phyloP scores from a whole-genome alignment of 2,113 vertebrate genomes.

The Hucho hucho region DNA sequence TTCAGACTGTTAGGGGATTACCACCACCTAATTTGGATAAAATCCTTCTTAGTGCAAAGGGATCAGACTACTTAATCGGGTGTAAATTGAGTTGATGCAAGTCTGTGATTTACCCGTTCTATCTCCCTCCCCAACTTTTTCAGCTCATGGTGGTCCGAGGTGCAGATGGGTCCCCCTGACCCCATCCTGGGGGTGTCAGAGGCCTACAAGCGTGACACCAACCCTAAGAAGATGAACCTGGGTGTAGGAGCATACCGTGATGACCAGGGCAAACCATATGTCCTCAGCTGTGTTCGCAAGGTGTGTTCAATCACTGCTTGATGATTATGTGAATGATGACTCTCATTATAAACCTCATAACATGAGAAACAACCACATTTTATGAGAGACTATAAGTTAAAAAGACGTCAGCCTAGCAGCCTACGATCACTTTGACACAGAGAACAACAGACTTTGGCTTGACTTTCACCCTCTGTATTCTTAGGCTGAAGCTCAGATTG shows the following conservation, averaged over 20 bases:
- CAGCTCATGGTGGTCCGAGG: constrained; percentile 93
- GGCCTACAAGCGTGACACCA: constrained; percentile 90
- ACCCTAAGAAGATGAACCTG: constrained; percentile 95
- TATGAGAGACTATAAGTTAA: not conserved
- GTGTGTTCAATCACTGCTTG: constrained; percentile 54
- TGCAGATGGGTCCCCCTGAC: constrained; percentile 95
- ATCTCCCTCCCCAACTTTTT: constrained; percentile 13
- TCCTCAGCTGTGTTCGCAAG: constrained; percentile 89
- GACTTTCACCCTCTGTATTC: not conserved
- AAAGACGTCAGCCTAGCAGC: not conserved
- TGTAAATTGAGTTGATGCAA: too few relatives aligned
- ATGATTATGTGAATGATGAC: too few relatives aligned
- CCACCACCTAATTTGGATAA: too few relatives aligned
- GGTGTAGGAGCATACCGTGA: constrained; percentile 94
- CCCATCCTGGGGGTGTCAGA: constrained; percentile 94
- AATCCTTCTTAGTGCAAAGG: too few relatives aligned
- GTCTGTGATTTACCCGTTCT: too few relatives aligned
- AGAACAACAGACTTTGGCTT: not conserved
- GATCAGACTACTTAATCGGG: too few relatives aligned
- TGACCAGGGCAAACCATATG: constrained; percentile 88
- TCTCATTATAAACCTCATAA: too few relatives aligned
- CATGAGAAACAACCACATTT: too few relatives aligned
- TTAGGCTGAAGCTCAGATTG: constrained; percentile 86
- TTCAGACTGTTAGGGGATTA: too few relatives aligned
- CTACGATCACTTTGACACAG: not conserved